Evolutionary conservation across 1,140 invertebrate genomes (phyloP), one percentile per base, ranked within the genome.

Genomic region (Amphibalanus amphitrite): DNA sequence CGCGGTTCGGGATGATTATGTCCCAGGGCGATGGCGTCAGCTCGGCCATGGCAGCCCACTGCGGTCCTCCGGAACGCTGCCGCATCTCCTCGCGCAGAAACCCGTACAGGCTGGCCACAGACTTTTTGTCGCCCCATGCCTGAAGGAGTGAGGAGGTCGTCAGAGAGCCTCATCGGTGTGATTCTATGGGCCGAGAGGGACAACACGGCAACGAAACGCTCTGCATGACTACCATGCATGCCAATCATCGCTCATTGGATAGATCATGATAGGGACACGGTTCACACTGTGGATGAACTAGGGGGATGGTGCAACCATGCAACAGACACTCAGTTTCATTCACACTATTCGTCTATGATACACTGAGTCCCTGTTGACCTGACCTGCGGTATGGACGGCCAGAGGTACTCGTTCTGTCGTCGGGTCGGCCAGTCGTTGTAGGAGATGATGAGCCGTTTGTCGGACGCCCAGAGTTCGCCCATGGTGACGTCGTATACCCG

Each of bases 31-130:
- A 83, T 0, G 89, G 89, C 0, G 90, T 92, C 30, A 90, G 82
- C 79, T 92, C 89, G 0, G 89, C 89, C 90, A 91, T 91, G 0
- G 88, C 85, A 0, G 89, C 88, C 85, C 87, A 89, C 29, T 69
- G 68, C 75, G 74, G 26, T 75, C 28, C 8, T 67, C 72, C 71
- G 47, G 72, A 69, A 64, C 59, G 25, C 59, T 59, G 69, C 74
- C 73, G 59, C 73, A 86, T 81, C 3, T 81, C 77, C 23, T 78
- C 76, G 69, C 85, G 28, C 20, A 76, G 47, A 68, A 71, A 74
- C 3, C 29, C 69, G 70, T 76, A 69, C 23, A 79, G 69, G 17
- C 75, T 70, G 20, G 74, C 71, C 25, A 78, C 40, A 0, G 73
- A 67, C 29, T 74, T 73, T 1, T 71, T 71, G 65, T 76, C 74